These are phyloP conservation scores for Gerris lacustris DNA, from an alignment of 2,888 invertebrate genomes.

Conservation along the genomic window DNA sequence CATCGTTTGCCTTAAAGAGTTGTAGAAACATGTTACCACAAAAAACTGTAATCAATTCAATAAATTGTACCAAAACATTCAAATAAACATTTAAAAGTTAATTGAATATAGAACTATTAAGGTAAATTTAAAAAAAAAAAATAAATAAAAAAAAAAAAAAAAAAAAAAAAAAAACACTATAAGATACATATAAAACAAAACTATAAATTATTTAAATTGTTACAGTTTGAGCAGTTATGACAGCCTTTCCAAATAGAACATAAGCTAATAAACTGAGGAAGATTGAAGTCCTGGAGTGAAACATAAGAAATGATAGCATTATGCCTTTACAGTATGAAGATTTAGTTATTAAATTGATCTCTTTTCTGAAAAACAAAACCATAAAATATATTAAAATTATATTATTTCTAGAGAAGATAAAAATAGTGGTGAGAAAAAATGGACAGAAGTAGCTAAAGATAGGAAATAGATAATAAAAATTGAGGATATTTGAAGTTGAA, in stretches of 20 bases:
- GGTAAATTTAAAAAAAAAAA: no score
- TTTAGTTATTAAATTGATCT: conserved; percentile 56
- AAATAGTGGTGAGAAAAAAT: no score
- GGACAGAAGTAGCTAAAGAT: no score
- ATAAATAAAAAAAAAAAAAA: no score
- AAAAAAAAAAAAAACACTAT: no score
- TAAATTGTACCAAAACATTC: neutral
- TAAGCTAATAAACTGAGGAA: conserved; percentile 61
- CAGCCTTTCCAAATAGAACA: conserved; percentile 47
- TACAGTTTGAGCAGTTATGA: conserved; percentile 59
- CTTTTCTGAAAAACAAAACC: conserved; percentile 42
- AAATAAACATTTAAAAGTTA: conserved; percentile 9
- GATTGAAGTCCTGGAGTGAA: conserved; percentile 66
- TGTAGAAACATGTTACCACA: conserved; percentile 40
- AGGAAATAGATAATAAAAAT: no score
- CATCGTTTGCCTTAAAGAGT: conserved; percentile 34
- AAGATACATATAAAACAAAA: no score
- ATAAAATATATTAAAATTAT: no score
- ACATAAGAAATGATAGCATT: conserved; percentile 63
- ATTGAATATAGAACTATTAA: neutral
- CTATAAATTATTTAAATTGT: no score
- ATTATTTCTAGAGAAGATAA: no score
- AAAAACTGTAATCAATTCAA: conserved; percentile 27
- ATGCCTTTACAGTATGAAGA: conserved; percentile 56
- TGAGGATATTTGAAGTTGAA: no score